Conservation (phyloP, 2,888 invertebrate genomes). For the Steinernema hermaphroditum region DNA sequence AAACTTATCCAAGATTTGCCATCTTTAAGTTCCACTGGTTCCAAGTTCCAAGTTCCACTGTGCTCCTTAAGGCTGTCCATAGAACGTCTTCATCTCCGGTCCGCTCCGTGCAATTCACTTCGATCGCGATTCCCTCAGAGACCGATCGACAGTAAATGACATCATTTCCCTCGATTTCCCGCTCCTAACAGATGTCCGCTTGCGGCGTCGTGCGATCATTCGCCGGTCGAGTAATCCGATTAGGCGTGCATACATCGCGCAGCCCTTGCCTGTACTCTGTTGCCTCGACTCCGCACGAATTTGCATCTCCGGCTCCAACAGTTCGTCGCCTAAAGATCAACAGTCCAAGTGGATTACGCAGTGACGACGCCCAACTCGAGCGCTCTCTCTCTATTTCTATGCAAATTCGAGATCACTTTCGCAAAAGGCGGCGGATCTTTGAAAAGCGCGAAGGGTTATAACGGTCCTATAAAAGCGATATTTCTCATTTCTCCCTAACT, state of each 20-base stretch:
- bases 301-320: slow-evolving; percentile 20
- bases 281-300: slow-evolving; percentile 13
- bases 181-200: neutral
- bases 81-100: too few species aligned
- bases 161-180: slow-evolving; percentile 4
- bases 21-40: too few species aligned
- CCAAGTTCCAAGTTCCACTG: too few species aligned
- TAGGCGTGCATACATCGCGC: slow-evolving; percentile 8
- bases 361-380: neutral
- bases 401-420: slow-evolving; percentile 29
- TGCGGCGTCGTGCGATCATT: neutral
- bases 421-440: neutral
- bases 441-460: neutral
- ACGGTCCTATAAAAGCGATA: too few species aligned
- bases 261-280: neutral
- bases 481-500: too few species aligned
- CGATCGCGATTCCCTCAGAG: too few species aligned
- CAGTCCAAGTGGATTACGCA: slow-evolving; percentile 17
- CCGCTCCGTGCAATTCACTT: too few species aligned
- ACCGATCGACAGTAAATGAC: slow-evolving; percentile 3
- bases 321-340: slow-evolving; percentile 22
- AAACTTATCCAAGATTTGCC: too few species aligned
- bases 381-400: neutral
- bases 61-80: too few species aligned
- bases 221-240: slow-evolving; percentile 19